Evolutionary conservation across 1,140 invertebrate genomes (phyloP), one percentile per base, ranked within the genome.

Genomic region (Brachionus plicatilis): DNA sequence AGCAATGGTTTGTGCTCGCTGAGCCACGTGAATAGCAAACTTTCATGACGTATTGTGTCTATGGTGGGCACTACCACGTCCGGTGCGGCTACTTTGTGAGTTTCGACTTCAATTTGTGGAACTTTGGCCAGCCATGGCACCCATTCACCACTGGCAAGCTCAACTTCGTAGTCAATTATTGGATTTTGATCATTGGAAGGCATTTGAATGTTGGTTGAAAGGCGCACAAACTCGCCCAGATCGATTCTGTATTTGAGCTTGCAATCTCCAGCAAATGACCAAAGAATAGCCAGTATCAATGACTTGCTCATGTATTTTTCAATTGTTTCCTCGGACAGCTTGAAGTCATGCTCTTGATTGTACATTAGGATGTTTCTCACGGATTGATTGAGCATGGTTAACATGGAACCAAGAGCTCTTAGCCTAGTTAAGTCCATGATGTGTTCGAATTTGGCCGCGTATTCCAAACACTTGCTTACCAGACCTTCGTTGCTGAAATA

Each of bases 1-100:
- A 99, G 95, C 24, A 99, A 90, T n/a, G 98, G 98, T 89, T 99
- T 99, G 88, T 99, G 97, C 90, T 99, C 97, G 27, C 95, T 96
- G 68, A 99, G 91, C 98, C 97, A 99, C 1, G 97, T 99, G 88
- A 98, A 98, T 0, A 99, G 91, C 78, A 99, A 90, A 84, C 95
- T 94, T 90, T 99, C 97, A 88, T 99, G 98, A 27, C 98, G 92
- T 12, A 99, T 97, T 0, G 98, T 99, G 89, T 99, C 98, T 68
- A 99, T 91, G 12, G 98, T 99, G 1, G 98, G 98, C 75, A 99
- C 96, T 4, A 99, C 98, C 85, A 99, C 93, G 91, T 99, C 97
- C 0, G 97, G 96, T 8, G 96, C 95, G 1, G 96, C 97, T 60
- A 99, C 97, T 91, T 99, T 98, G 90, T 99, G 97, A 0, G 98